A percentile compares a stretch with the other conserved stretches of the same genome.
phyloP scores from a whole-genome alignment of 2,797 vertebrate species.

The Pelobates cultripes region DNA sequence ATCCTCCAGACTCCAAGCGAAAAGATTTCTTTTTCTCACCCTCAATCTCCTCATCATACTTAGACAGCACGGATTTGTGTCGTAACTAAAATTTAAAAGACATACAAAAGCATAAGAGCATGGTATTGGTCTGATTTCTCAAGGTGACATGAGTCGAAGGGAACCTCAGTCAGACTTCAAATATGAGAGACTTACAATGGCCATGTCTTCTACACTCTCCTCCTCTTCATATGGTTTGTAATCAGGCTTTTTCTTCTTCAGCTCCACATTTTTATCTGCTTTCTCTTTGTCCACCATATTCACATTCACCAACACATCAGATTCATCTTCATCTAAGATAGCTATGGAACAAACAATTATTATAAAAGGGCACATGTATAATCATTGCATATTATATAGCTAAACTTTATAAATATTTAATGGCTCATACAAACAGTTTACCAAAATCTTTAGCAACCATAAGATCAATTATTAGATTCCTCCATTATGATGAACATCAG shows the following conservation, averaged over 20 bases:
- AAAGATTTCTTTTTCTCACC: constrained; percentile 90
- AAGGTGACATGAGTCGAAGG: background rate
- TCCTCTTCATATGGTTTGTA: constrained; percentile 89
- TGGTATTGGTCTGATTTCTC: background rate
- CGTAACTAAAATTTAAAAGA: constrained; percentile 66
- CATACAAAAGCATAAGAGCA: background rate
- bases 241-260: constrained; percentile 88
- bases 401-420: too few species aligned
- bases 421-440: too few species aligned
- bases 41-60: constrained; percentile 92
- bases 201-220: constrained; percentile 87
- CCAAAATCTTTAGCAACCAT: too few species aligned
- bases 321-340: constrained; percentile 84
- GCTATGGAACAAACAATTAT: constrained; percentile 61
- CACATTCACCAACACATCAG: constrained; percentile 87
- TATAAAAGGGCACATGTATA: background rate
- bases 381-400: background rate
- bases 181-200: constrained; percentile 59
- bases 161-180: background rate
- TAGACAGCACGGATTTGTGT: constrained; percentile 78
- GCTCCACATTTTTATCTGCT: constrained; percentile 87
- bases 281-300: constrained; percentile 85
- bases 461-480: too few species aligned
- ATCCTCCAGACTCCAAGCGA: constrained; percentile 77
- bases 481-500: background rate